phyloP scores from a whole-genome alignment of 2,113 vertebrate genomes.

The Phylloscopus whistleri region DNA sequence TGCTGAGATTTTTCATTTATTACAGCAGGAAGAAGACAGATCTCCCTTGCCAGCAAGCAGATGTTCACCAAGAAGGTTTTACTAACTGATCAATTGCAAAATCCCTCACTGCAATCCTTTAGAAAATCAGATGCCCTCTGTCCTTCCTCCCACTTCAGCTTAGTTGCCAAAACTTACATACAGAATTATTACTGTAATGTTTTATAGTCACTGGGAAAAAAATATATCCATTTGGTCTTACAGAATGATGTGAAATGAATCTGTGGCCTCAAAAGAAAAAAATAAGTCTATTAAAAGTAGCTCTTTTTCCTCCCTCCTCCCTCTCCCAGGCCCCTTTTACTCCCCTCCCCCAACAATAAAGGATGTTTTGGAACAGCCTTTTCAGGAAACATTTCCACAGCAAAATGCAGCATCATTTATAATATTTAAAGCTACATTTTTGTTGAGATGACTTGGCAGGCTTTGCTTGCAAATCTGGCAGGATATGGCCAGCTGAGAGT shows the following conservation, averaged over 20 bases:
- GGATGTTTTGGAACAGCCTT: constrained; percentile 67
- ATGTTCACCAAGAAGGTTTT: not conserved
- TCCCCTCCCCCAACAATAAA: constrained; percentile 50
- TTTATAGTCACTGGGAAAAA: constrained; percentile 47
- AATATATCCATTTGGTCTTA: constrained; percentile 10
- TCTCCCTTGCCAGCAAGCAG: constrained; percentile 2
- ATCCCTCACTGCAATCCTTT: constrained; percentile 26
- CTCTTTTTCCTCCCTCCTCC: constrained; percentile 44
- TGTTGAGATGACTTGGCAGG: constrained; percentile 84
- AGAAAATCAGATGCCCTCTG: constrained; percentile 49
- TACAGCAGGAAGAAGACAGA: not conserved
- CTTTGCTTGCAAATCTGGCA: constrained; percentile 83
- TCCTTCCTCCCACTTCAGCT: constrained; percentile 45
- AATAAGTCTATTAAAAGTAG: constrained; percentile 54
- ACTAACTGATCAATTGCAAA: constrained; percentile 45
- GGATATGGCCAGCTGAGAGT: constrained; percentile 81
- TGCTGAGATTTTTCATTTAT: not conserved
- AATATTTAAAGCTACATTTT: constrained; percentile 73
- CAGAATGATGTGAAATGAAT: constrained; percentile 55
- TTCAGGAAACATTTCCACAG: constrained; percentile 71
- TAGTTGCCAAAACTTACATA: constrained; percentile 47
- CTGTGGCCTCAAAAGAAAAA: constrained; percentile 44
- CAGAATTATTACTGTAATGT: constrained; percentile 38
- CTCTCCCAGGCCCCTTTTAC: constrained; percentile 54
- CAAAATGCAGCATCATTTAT: constrained; percentile 72